Conservation (phyloP, 2,113 vertebrate genomes). For the Callochromis pleurospilus region DNA sequence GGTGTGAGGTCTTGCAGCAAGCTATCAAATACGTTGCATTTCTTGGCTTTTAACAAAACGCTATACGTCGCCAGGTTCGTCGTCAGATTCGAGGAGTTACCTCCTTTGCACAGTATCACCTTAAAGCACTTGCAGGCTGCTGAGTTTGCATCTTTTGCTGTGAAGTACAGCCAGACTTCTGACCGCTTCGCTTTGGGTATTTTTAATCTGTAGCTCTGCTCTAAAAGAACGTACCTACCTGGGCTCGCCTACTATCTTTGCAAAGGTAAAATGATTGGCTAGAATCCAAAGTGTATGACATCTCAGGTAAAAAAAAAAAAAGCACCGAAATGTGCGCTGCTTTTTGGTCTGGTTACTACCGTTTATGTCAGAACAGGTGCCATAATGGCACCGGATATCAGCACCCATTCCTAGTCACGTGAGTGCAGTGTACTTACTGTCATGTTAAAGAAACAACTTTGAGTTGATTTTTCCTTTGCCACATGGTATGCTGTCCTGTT, state of each 20-base stretch:
- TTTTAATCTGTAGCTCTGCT: background rate
- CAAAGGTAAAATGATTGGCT: background rate
- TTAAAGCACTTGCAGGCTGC: background rate
- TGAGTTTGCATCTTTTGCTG: background rate
- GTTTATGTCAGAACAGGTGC: background rate
- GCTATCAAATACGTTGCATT: background rate
- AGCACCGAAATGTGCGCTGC: background rate
- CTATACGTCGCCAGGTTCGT: accelerated
- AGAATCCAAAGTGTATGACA: background rate
- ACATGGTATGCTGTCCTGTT: background rate
- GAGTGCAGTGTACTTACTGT: background rate
- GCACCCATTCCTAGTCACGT: background rate
- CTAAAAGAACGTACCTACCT: background rate
- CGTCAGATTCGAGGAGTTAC: accelerated
- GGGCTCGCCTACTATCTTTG: background rate
- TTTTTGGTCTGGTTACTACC: background rate
- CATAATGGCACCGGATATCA: background rate
- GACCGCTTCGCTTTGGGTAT: background rate
- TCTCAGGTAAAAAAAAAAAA: background rate
- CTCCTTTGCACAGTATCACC: background rate
- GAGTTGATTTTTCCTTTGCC: background rate
- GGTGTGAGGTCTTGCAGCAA: too few relatives aligned
- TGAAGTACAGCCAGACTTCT: background rate
- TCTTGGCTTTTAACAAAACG: background rate
- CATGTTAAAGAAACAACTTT: background rate